These are phyloP conservation scores for Arion vulgaris DNA, from an alignment of 1,140 invertebrate genomes.

Conservation along the genomic window DNA sequence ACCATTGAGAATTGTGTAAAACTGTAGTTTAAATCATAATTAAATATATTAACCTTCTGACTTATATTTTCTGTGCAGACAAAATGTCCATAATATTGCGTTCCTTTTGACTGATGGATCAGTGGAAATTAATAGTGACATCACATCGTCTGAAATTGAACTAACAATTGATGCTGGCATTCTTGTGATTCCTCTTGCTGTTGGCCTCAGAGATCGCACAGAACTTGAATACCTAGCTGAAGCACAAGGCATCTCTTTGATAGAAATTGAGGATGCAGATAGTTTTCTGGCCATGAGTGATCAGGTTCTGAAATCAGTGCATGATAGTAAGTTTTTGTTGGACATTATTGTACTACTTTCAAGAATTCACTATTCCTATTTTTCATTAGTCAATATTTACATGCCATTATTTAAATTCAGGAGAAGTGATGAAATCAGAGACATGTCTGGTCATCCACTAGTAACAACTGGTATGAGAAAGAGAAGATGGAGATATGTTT, in stretches of 20 bases:
- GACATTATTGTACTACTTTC: neutral
- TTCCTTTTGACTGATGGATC: constrained; percentile 65
- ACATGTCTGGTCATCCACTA: too few relatives aligned
- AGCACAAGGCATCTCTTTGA: constrained; percentile 53
- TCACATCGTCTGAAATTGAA: constrained; percentile 59
- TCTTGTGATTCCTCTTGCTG: constrained; percentile 59
- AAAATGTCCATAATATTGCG: constrained; percentile 59
- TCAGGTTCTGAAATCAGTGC: constrained; percentile 54
- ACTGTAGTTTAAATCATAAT: too few relatives aligned
- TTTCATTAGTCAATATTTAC: too few relatives aligned
- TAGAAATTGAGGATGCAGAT: constrained; percentile 51
- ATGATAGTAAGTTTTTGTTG: constrained; percentile 58
- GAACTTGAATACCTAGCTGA: constrained; percentile 63
- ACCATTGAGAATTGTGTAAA: too few relatives aligned
- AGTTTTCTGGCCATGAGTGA: constrained; percentile 51
- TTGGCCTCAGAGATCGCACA: constrained; percentile 51
- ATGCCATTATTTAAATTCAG: too few relatives aligned
- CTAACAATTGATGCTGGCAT: constrained; percentile 57
- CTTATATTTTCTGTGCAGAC: neutral
- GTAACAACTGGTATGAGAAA: too few relatives aligned
- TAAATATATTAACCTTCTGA: too few relatives aligned
- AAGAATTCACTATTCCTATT: too few relatives aligned
- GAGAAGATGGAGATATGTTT: too few relatives aligned
- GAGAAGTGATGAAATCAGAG: too few relatives aligned
- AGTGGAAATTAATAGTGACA: constrained; percentile 53